Evolutionary conservation across 2,888 invertebrate species (phyloP).

Genomic region (Diplazon laetatorius): DNA sequence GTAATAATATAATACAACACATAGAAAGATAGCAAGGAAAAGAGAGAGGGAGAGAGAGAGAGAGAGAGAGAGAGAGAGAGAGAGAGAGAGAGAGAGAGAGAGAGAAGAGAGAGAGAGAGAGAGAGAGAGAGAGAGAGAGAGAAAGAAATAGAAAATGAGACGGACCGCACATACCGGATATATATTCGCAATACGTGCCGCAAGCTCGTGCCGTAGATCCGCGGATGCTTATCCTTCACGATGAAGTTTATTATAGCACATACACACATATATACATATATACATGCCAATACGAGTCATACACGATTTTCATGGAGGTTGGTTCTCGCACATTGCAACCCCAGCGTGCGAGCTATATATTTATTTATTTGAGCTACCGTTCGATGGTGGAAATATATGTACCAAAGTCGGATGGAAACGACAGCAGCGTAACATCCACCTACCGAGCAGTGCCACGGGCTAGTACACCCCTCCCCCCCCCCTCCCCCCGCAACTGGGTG

Average conservation of each 20-base stretch:
- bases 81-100: background rate
- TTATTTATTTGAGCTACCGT: constrained; percentile 48
- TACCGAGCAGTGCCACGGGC: constrained; percentile 27
- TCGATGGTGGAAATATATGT: constrained; percentile 30
- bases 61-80: too few relatives aligned
- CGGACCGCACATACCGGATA: constrained; percentile 3
- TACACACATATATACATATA: too few relatives aligned
- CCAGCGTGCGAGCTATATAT: constrained; percentile 27
- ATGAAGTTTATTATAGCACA: constrained; percentile 49
- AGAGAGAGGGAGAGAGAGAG: too few relatives aligned
- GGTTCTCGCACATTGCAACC: background rate
- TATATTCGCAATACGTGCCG: constrained; percentile 59
- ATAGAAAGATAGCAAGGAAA: too few relatives aligned
- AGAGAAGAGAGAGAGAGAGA: background rate
- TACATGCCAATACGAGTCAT: constrained; percentile 9
- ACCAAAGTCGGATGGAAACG: constrained; percentile 1
- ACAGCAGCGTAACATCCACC: constrained; percentile 21
- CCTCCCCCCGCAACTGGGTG: too few relatives aligned
- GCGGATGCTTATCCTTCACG: constrained; percentile 55
- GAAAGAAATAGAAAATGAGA: background rate
- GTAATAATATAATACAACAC: too few relatives aligned
- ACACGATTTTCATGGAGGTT: constrained; percentile 18
- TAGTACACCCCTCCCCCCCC: constrained; percentile 16
- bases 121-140: background rate
- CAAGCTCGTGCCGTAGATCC: constrained; percentile 38